Base-by-base conservation (phyloP, 2,888 invertebrate species). In the Dicyrtomina minuta region DNA sequence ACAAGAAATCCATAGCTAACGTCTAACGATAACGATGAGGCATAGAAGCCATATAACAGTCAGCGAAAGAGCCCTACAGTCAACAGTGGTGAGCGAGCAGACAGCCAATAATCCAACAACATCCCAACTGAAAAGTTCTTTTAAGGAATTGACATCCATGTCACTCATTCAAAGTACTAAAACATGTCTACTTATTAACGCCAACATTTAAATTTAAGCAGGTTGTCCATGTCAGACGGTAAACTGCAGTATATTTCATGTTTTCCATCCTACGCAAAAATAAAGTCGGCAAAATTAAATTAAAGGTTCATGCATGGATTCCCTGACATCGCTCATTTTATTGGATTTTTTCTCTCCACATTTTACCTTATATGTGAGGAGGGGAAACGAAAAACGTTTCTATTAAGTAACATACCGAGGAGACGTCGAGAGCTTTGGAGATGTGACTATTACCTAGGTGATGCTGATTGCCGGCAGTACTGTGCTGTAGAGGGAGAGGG, bases 261-360 rank as follows among this genome's bases (percentile, higher is more conserved):
- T 13, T 13, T 53, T 13, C 17, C 24, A 13, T 3, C 56, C 56
- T 17, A 56, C 56, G 24, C 56, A 26, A 13, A 56, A 27, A 56
- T 33, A 46, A 56, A 27, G 56, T 56, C 56, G 56, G 56, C 27
- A 24, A 56, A 56, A 26, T 56, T 27, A 56, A 56, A 56, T 56
- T 56, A 56, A 56, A 56, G 56, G 56, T 56, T 56, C 13, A 12
- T 13, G 15, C n/a, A 6, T 56, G 27, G 20, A 51, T 2, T 51
- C 51, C 20, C 51, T 51, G 51, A 51, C 51, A 51, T 17, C 20
- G 20, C 22, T 51, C n/a, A n/a, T 51, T 51, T 51, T 51, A 51
- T 51, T 20, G 22, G 51, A 33, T 33, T 33, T 33, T 33, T 33
- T 33, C 8, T 8, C 33, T 33, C 33, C 33, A 33, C 33, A 33